These are phyloP conservation scores for Carposina sasakii DNA, from an alignment of 1,140 invertebrate genomes.

Conservation along the genomic window DNA sequence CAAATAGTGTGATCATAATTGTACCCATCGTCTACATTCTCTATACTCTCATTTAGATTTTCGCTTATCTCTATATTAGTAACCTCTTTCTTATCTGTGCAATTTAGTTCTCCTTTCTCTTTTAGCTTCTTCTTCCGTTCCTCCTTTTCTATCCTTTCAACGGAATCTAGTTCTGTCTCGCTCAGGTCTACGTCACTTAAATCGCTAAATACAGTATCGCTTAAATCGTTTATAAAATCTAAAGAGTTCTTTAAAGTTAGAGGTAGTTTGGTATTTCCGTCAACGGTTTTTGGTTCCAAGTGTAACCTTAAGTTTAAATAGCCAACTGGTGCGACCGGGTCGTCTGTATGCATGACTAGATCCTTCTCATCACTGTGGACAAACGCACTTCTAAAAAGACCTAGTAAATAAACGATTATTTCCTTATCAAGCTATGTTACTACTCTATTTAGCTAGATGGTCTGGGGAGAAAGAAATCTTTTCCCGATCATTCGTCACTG, in stretches of 20 bases:
- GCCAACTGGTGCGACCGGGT: conserved; percentile 93
- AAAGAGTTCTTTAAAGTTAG: conserved; percentile 72
- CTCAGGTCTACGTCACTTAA: conserved; percentile 75
- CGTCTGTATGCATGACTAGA: conserved; percentile 89
- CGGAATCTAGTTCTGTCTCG: conserved; percentile 74
- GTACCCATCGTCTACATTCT: conserved; percentile 39
- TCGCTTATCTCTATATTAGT: conserved; percentile 33
- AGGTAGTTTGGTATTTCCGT: conserved; percentile 56
- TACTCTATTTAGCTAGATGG: too few species aligned
- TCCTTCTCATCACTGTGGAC: conserved; percentile 90
- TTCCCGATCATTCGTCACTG: too few species aligned
- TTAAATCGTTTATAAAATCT: conserved; percentile 75
- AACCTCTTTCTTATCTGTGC: conserved; percentile 46
- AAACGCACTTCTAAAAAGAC: too few species aligned
- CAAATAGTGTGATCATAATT: conserved; percentile 43
- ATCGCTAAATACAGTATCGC: conserved; percentile 76
- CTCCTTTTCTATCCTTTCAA: conserved; percentile 70
- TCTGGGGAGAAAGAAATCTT: too few species aligned
- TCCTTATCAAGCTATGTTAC: too few species aligned
- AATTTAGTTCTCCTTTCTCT: conserved; percentile 65
- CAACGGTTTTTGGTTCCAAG: conserved; percentile 79
- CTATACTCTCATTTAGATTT: conserved; percentile 39
- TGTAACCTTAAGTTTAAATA: conserved; percentile 92
- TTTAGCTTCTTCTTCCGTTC: conserved; percentile 61
- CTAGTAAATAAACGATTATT: too few species aligned